Evolutionary conservation across 2,888 invertebrate genomes (phyloP).

Genomic region (Acrobasis suavella): DNA sequence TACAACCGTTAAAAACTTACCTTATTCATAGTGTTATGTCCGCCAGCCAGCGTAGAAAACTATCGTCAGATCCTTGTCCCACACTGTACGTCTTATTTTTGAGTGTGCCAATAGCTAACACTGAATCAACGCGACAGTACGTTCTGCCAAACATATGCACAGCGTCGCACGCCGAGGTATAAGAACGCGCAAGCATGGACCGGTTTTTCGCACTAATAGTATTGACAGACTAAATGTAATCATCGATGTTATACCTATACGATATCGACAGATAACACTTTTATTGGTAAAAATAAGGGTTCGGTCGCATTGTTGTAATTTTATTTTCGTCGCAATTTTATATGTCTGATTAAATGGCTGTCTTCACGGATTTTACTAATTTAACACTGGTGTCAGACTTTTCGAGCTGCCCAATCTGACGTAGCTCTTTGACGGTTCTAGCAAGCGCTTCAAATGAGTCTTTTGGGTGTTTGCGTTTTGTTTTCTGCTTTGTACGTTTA

Average conservation of each 20-base stretch:
- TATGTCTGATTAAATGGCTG: too few relatives aligned
- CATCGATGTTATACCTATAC: conserved; percentile 2
- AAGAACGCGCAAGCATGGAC: neutral
- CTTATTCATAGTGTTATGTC: conserved; percentile 63
- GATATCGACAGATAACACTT: conserved; percentile 7
- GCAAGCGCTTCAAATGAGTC: too few relatives aligned
- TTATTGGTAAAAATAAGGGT: conserved; percentile 8
- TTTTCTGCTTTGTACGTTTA: too few relatives aligned
- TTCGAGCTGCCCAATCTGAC: too few relatives aligned
- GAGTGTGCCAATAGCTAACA: too few relatives aligned
- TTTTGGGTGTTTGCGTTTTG: too few relatives aligned
- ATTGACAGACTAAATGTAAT: conserved; percentile 13
- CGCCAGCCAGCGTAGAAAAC: conserved; percentile 55
- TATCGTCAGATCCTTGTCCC: conserved; percentile 41
- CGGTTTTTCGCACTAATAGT: neutral
- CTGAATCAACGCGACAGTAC: neutral
- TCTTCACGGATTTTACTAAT: too few relatives aligned
- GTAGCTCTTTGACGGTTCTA: too few relatives aligned
- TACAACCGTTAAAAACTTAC: conserved; percentile 37
- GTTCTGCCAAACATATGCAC: conserved; percentile 39
- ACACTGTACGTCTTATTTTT: neutral
- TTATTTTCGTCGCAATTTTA: too few relatives aligned
- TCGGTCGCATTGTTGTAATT: too few relatives aligned
- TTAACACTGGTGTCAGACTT: too few relatives aligned
- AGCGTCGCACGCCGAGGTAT: neutral